Evolutionary conservation across 2,113 vertebrate genomes (phyloP), one percentile per base, ranked within the genome.

Genomic region (Micronycteris hirsuta): DNA sequence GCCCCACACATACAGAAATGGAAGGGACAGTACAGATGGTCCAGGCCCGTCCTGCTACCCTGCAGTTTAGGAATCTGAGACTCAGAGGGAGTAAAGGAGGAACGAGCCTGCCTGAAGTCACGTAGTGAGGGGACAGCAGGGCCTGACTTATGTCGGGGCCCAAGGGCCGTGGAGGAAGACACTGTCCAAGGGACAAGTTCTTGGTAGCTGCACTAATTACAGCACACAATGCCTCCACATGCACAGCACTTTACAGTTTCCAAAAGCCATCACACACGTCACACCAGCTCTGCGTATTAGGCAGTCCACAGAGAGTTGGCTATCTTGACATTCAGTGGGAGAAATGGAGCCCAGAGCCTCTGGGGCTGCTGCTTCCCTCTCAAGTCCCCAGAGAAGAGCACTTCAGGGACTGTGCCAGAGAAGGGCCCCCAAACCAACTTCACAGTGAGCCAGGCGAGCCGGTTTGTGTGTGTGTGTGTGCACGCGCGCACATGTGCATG

Each of bases 221-320:
- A 13, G 28, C 33, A 19, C 15, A 31, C 26, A n/a, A 26, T 12
- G 8, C 17, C 38, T 56, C 78, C 12, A 31, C 0, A 5, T 11
- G 28, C 11, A 61, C 7, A 52, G 7, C 33, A 24, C 73, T 24
- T 86, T 14, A 31, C n/a, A 49, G 65, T 74, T 86, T 88, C 28
- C 33, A 16, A 36, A 85, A 93, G 31, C 56, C 47, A 6, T 31
- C 6, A 5, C 28, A 63, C n/a, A 5, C 26, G 36, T 78, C 28
- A 36, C 43, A 10, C 31, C n/a, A 7, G 31, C 13, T 24, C 9
- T 24, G 4, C 43, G 11, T 36, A 31, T 14, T 10, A 41, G 36
- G 56, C 22, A 7, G 20, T 65, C 14, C 24, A 8, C 0, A 0
- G 5, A 3, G 4, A 11, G 47, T 36, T 28, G 58, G 58, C 11